Base-by-base conservation (phyloP, 2,888 invertebrate genomes). In the Drosophila koepferae region DNA sequence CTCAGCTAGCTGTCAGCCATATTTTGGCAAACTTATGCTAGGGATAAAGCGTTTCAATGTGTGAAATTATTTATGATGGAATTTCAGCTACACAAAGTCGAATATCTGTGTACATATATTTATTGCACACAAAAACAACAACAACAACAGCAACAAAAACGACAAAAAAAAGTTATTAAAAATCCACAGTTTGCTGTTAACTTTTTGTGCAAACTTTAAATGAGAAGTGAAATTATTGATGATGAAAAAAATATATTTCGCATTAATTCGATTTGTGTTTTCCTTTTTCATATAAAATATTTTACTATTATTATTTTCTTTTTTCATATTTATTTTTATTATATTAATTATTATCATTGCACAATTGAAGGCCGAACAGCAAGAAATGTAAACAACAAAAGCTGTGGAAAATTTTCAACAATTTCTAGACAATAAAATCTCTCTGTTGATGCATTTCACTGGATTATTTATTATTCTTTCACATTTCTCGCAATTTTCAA, bases 51-150 rank as follows among this genome's bases (percentile, higher is more conserved):
- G 18, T 16, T 36, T 58, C 41, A 48, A 70, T 65, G 83, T 79
- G 81, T 74, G 63, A 83, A 86, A 83, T 85, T 74, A 80, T 83
- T 86, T 74, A 74, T 78, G 55, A 64, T 74, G 79, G 79, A 79
- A 83, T 76, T 79, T 86, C 74, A 77, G 83, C 72, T 67, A 65
- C 69, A 70, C 58, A 55, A 34, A 68, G 40, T 31, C 49, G 12
- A 51, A 59, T 16, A 44, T 60, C 8, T 43, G 14, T 61, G 16
- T 70, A n/a, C 20, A 20, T 56, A 59, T 14, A 20, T 31, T 51
- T 49, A 31, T 31, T n/a, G 10, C 31, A 31, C 31, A 36, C 1
- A 62, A 7, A 23, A 6, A 8, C 9, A 14, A 38, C 9, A 59
- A 18, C 10, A 41, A 60, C 64, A 44, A 41, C 48, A 41, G 14